Base-by-base conservation (phyloP, 2,888 invertebrate genomes). In the Ornithoptera priamus region DNA sequence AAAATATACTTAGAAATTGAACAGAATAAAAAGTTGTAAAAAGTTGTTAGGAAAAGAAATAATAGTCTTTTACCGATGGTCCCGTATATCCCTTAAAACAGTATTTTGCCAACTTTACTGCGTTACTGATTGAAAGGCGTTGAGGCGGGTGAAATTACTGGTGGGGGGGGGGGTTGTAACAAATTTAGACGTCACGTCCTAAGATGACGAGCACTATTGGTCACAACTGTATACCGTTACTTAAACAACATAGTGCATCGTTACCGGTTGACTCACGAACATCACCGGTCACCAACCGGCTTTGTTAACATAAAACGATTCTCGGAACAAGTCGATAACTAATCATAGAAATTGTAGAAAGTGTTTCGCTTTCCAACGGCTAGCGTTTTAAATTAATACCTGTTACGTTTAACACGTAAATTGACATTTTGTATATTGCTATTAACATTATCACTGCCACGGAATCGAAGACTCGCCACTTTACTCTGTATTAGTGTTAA, bases 201-300 rank as follows among this genome's bases (percentile, higher is more conserved):
- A 46, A 46, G 46, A 15, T 4, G 46, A 4, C 15, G 15, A 46
- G 46, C 12, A 12, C 12, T 46, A 4, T 46, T 46, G 46, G 46
- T 56, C 20, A 20, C 56, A 56, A 56, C 56, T n/a, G 8, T 20
- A 8, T 56, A n/a, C 56, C 56, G 56, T 56, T 56, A 56, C n/a
- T 65, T 42, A 36, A 57, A 58, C 30, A 18, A 39, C 17, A 66
- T 66, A 60, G 22, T 50, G 18, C 15, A 61, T 22, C 20, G 20
- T 53, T 58, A n/a, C 57, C 46, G 60, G n/a, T 61, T 58, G 62
- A 68, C 67, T 68, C 62, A 68, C 46, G 65, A 42, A 8, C 61
- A 56, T 22, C 67, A 22, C 57, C 24, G 22, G 67, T 62, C 62
- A 62, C 62, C 46, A 50, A 20, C 50, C 22, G 17, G 15, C 30